phyloP scores from a whole-genome alignment of 1,140 invertebrate species.

The Drosophila tsacasi region DNA sequence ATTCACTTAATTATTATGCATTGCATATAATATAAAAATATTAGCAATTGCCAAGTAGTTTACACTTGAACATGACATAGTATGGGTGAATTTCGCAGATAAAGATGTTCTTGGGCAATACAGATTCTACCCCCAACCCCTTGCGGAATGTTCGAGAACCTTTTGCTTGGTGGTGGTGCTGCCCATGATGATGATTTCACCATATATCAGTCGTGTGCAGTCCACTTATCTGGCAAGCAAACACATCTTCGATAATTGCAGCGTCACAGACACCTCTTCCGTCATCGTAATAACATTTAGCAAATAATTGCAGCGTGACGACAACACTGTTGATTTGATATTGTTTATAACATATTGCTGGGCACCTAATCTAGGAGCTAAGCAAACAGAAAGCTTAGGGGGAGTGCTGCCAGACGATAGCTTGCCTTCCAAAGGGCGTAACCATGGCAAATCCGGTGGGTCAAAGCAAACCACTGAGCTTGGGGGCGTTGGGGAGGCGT shows the following conservation, averaged over 20 bases:
- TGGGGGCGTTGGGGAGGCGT: conserved; percentile 13
- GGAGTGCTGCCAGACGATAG: conserved; percentile 11
- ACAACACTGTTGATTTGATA: conserved; percentile 1
- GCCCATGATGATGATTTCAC: conserved; percentile 34
- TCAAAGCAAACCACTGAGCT: conserved; percentile 65
- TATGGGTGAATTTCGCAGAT: conserved; percentile 17
- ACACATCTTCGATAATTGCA: conserved; percentile 38
- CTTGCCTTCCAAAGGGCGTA: conserved; percentile 25
- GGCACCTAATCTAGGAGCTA: neutral
- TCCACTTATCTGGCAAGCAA: conserved; percentile 12
- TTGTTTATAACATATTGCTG: conserved; percentile 15
- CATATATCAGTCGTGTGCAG: conserved; percentile 27
- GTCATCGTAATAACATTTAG: conserved; percentile 24
- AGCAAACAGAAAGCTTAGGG: neutral
- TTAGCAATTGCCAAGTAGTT: neutral
- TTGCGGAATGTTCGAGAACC: conserved; percentile 59
- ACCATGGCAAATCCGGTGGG: conserved; percentile 56
- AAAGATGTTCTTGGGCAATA: conserved; percentile 12
- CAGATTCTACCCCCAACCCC: neutral
- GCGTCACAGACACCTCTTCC: conserved; percentile 30
- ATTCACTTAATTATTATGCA: neutral
- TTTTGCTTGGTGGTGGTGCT: neutral
- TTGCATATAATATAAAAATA: neutral
- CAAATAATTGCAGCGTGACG: conserved; percentile 50
- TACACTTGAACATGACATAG: neutral